Evolutionary conservation across 2,888 invertebrate genomes (phyloP), one percentile per base, ranked within the genome.

Genomic region (Agrochola litura): DNA sequence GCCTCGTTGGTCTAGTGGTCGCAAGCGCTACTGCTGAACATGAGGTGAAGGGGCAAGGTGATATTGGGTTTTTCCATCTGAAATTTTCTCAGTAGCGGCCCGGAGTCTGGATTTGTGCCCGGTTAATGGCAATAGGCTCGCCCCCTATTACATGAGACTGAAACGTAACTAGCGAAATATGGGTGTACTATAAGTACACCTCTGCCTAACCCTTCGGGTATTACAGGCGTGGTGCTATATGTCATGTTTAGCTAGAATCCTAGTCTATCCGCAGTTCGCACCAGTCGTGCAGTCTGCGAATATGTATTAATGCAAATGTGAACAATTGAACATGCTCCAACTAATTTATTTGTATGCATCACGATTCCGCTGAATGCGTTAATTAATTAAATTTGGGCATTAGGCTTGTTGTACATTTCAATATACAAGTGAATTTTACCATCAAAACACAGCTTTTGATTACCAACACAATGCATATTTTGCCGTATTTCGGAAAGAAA

Each of bases 281-380:
- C 22, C 37, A 61, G 61, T 37, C 37, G 43, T 46, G n/a, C 60
- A 49, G 54, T 58, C 71, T 71, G 66, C 64, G 64, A 75, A 72
- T 80, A 72, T 73, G 68, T 68, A 84, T 72, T 75, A 75, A 85
- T 85, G 74, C 68, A 67, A 85, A 75, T 81, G 58, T 49, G 74
- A 73, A 75, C 71, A 78, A 70, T 63, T 46, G 58, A 67, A 70
- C 79, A 74, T 43, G 73, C 30, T 64, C 37, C 49, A 49, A 63
- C 68, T 76, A 73, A 86, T 86, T 86, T 86, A 86, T 83, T 86
- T 78, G 79, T 72, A 72, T 86, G 71, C 70, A 61, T 54, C 58
- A 46, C 25, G 25, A 76, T 77, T 74, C 72, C 49, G 67, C n/a
- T 71, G 63, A 77, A 71, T 56, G 77, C 76, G 69, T 70, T 77